Conservation (phyloP, 2,797 vertebrate genomes). For the Aeoliscus strigatus region DNA sequence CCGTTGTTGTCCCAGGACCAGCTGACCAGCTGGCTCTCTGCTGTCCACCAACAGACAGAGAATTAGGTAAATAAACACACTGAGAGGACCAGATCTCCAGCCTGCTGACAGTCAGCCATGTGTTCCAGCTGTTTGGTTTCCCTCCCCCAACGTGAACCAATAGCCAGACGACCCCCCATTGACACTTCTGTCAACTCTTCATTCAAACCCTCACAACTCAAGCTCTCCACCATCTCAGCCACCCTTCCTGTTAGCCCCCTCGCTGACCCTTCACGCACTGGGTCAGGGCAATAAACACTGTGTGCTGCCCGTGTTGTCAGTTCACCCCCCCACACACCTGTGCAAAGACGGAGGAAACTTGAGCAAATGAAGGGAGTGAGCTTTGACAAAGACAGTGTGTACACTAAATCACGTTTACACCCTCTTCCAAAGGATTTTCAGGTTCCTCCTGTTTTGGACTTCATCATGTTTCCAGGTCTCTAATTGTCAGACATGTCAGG, state of each 20-base stretch:
- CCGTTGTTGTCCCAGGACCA: conserved; percentile 29
- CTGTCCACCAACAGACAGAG: conserved; percentile 17
- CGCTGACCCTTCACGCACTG: conserved; percentile 54
- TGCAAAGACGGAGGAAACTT: conserved; percentile 50
- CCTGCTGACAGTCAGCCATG: conserved; percentile 53
- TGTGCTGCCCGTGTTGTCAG: conserved; percentile 41
- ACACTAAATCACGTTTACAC: too few species aligned
- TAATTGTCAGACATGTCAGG: conserved; percentile 24
- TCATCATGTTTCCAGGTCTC: conserved; percentile 24
- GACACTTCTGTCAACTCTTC: conserved; percentile 52
- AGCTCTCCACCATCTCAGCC: conserved; percentile 14
- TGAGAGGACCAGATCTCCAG: conserved; percentile 14
- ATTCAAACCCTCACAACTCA: conserved; percentile 28
- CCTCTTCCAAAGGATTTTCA: too few species aligned
- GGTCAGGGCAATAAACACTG: conserved; percentile 63
- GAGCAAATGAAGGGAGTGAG: conserved; percentile 33
- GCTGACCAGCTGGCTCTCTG: conserved; percentile 27
- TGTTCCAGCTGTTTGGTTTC: conserved; percentile 53
- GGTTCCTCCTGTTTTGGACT: neutral
- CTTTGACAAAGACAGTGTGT: neutral
- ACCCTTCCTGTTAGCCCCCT: conserved; percentile 19
- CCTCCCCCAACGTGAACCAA: conserved; percentile 17
- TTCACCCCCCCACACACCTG: conserved; percentile 58
- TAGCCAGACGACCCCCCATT: conserved; percentile 36
- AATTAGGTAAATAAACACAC: conserved; percentile 44